Evolutionary conservation across 2,888 invertebrate genomes (phyloP).

Genomic region (Andrena trimmerana): DNA sequence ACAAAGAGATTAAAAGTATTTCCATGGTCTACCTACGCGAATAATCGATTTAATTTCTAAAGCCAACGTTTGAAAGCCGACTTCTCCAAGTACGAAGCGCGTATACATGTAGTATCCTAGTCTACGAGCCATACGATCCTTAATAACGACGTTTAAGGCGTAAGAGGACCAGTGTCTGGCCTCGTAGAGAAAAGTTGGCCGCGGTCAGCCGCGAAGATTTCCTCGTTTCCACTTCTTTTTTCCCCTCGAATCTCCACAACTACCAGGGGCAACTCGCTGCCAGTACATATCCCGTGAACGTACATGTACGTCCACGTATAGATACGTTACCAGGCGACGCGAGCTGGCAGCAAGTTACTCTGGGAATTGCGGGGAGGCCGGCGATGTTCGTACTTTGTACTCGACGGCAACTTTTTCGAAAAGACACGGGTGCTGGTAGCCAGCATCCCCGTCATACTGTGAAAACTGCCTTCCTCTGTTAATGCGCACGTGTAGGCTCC

Average conservation of each 20-base stretch:
- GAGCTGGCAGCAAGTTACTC: conserved; percentile 74
- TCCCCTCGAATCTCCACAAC: conserved; percentile 61
- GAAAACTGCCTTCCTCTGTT: conserved; percentile 75
- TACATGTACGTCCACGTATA: conserved; percentile 70
- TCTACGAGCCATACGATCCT: conserved; percentile 20
- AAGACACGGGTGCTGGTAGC: conserved; percentile 59
- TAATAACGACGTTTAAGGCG: conserved; percentile 59
- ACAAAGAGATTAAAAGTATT: background rate
- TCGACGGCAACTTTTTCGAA: conserved; percentile 71
- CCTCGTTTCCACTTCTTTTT: conserved; percentile 64
- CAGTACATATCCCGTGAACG: conserved; percentile 63
- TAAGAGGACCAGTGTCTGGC: conserved; percentile 51
- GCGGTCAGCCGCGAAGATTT: conserved; percentile 60
- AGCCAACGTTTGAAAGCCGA: background rate
- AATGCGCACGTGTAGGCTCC: conserved; percentile 76
- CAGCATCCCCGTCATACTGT: conserved; percentile 50
- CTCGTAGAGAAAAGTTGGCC: conserved; percentile 61
- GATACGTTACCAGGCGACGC: conserved; percentile 78
- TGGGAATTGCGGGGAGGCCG: conserved; percentile 69
- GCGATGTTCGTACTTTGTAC: conserved; percentile 73
- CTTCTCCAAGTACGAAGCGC: background rate
- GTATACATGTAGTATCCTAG: background rate
- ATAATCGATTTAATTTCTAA: background rate
- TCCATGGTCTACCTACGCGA: background rate
- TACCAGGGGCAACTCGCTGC: conserved; percentile 47